phyloP scores from a whole-genome alignment of 2,113 vertebrate genomes.

The Poecile atricapillus region DNA sequence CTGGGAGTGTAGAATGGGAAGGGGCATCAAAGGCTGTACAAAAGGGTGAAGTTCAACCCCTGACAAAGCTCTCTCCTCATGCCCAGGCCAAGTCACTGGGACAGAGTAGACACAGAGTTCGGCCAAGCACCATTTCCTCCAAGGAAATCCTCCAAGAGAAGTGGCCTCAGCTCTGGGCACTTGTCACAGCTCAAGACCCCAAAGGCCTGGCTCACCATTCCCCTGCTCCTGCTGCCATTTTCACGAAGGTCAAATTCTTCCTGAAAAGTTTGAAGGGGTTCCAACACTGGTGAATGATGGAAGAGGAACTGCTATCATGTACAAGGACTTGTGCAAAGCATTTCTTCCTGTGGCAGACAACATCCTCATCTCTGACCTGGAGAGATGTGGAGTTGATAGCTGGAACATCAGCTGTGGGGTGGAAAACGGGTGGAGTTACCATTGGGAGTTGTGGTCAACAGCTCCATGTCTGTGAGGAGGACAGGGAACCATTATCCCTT shows the following conservation, averaged over 20 bases:
- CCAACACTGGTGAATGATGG: no score
- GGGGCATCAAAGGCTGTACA: background rate
- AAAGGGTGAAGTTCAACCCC: background rate
- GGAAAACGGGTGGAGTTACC: background rate
- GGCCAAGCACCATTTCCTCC: background rate
- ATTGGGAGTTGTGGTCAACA: accelerated
- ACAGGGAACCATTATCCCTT: background rate
- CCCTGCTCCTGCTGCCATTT: background rate
- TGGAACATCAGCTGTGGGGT: background rate
- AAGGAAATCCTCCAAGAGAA: background rate
- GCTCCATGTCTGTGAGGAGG: background rate
- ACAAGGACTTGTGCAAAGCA: background rate
- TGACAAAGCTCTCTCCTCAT: background rate
- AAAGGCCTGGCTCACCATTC: background rate
- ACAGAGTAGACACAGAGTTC: background rate
- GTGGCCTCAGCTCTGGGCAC: background rate
- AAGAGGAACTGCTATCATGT: background rate
- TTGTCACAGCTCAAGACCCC: background rate
- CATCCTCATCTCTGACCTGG: background rate
- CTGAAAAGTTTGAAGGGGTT: background rate
- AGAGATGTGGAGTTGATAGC: background rate
- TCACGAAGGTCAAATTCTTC: background rate
- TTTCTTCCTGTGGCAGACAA: background rate
- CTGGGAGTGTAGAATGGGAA: background rate
- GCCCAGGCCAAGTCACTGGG: background rate